These are phyloP conservation scores for Pimephales promelas DNA, from an alignment of 2,113 vertebrate genomes.

Conservation along the genomic window DNA sequence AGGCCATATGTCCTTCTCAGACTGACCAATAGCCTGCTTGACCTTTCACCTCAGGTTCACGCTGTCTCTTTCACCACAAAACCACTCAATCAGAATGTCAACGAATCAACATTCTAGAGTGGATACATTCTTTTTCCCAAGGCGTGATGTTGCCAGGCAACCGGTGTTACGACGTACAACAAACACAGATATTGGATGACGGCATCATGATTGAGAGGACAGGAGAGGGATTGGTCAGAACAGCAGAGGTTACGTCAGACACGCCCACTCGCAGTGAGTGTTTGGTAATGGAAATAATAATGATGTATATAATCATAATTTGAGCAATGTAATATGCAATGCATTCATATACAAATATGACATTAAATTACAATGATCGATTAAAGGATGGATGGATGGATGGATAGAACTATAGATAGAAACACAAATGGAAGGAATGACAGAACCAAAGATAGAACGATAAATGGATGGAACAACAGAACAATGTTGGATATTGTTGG, in stretches of 20 bases:
- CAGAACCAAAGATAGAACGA: too few relatives aligned
- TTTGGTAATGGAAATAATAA: background rate
- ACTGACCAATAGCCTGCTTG: conserved; percentile 46
- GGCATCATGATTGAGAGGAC: conserved; percentile 48
- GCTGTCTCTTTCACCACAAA: conserved; percentile 15
- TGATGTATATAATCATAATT: background rate
- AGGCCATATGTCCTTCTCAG: conserved; percentile 42
- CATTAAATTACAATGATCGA: background rate
- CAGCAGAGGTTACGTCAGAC: conserved; percentile 50
- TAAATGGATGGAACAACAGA: too few relatives aligned
- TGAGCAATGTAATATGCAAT: background rate
- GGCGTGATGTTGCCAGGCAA: conserved; percentile 55
- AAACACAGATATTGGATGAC: conserved; percentile 55
- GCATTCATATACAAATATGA: background rate
- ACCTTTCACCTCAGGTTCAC: conserved; percentile 59
- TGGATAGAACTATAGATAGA: background rate
- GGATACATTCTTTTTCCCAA: conserved; percentile 28
- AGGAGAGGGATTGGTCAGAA: conserved; percentile 43
- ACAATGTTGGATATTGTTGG: background rate
- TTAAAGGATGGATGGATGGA: background rate
- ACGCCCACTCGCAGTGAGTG: background rate
- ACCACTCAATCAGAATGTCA: conserved; percentile 44
- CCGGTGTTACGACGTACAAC: conserved; percentile 37
- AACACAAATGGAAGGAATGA: too few relatives aligned
- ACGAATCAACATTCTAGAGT: conserved; percentile 43